Conservation (phyloP, 53 echinoderm and acorn worm species). For the Henricia sp. region DNA sequence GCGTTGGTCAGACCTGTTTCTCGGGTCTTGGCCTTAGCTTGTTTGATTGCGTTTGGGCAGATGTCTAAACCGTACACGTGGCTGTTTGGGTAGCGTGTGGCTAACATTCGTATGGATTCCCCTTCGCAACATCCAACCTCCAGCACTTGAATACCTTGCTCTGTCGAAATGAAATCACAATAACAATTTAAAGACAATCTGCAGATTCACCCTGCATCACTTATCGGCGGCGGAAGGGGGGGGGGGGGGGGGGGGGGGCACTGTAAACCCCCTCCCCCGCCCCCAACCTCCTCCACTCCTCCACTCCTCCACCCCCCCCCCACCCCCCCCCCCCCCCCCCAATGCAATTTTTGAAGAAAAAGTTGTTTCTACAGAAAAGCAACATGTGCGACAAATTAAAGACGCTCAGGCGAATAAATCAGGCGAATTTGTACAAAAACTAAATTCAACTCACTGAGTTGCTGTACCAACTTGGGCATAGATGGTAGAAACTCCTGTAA, state of each 20-base stretch:
- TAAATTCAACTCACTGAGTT: conserved; percentile 62
- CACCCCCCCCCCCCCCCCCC: too few relatives aligned
- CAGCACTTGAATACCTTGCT: conserved; percentile 62
- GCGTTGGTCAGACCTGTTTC: conserved; percentile 41
- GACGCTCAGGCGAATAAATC: too few relatives aligned
- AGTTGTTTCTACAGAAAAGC: too few relatives aligned
- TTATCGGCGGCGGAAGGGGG: too few relatives aligned
- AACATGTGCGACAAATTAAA: neutral
- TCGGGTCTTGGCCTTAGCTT: conserved; percentile 33
- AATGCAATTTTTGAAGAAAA: too few relatives aligned
- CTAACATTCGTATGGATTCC: conserved; percentile 39
- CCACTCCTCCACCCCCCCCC: too few relatives aligned
- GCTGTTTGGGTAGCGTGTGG: conserved; percentile 69
- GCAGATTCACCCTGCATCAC: too few relatives aligned
- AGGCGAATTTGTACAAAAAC: too few relatives aligned
- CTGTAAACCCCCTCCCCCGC: too few relatives aligned
- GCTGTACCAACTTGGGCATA: conserved; percentile 46
- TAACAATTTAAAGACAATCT: neutral
- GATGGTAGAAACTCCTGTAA: conserved; percentile 70
- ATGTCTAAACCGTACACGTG: conserved; percentile 73
- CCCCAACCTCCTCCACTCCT: too few relatives aligned
- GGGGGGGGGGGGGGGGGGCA: too few relatives aligned
- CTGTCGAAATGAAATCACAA: conserved; percentile 33
- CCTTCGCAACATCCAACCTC: conserved; percentile 82
- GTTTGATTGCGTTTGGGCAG: conserved; percentile 23